phyloP scores from a whole-genome alignment of 2,113 vertebrate genomes.

The Forbesichthys agassizii region DNA sequence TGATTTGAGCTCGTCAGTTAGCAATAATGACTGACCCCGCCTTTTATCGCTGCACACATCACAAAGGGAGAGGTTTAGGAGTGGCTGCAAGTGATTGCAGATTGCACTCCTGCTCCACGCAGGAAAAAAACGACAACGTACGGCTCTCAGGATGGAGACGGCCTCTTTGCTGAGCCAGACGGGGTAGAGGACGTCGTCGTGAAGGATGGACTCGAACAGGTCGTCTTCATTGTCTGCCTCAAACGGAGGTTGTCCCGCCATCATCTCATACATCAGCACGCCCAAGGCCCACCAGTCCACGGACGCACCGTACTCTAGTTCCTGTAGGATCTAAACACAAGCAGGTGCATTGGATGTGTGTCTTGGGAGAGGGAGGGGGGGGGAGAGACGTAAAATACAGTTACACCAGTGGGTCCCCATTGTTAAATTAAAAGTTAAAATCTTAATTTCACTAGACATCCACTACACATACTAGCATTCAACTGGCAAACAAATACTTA shows the following conservation, averaged over 20 bases:
- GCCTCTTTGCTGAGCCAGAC: conserved; percentile 99
- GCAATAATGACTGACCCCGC: too few relatives aligned
- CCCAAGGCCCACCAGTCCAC: conserved; percentile 99
- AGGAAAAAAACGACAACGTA: conserved; percentile 59
- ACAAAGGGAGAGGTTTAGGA: too few relatives aligned
- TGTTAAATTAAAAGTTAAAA: too few relatives aligned
- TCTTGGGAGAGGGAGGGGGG: too few relatives aligned
- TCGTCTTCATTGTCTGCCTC: conserved; percentile 98
- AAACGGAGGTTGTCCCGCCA: conserved; percentile 97
- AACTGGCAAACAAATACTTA: too few relatives aligned
- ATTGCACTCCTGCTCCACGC: too few relatives aligned
- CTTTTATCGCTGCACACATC: too few relatives aligned
- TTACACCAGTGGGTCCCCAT: neutral
- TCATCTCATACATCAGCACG: conserved; percentile 99
- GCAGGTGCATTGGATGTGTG: neutral
- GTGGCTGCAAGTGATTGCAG: too few relatives aligned
- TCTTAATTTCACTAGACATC: too few relatives aligned
- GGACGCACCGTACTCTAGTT: conserved; percentile 93
- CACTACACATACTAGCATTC: too few relatives aligned
- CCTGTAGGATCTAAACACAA: conserved; percentile 89
- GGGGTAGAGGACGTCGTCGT: conserved; percentile 96
- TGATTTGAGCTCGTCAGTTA: too few relatives aligned
- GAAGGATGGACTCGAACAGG: conserved; percentile 96
- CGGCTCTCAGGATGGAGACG: conserved; percentile 95
- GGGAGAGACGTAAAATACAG: too few relatives aligned